Base-by-base conservation (phyloP, 2,888 invertebrate species). In the Tenthredo mesomela region DNA sequence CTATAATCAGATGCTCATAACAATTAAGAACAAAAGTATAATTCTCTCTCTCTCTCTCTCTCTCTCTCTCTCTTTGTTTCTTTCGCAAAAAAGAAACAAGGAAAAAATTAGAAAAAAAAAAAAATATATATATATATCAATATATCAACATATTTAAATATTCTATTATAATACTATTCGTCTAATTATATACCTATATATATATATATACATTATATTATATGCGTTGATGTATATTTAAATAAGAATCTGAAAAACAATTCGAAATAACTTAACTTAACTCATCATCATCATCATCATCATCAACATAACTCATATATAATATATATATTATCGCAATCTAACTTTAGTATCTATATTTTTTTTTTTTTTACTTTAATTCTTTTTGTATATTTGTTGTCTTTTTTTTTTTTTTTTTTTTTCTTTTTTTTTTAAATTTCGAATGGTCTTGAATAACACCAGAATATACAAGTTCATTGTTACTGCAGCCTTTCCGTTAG, bases 401-500 rank as follows among this genome's bases (percentile, higher is more conserved):
- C 33, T 4, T n/a, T 37, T 37, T 0, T 18, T 67, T 29, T 0
- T 6, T 70, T 15, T 18, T 1, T 29, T 29, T 3, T 6, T 67
- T 21, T n/a, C 9, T 7, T 4, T 37, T n/a, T n/a, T 70, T n/a
- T 18, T 37, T 70, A 5, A 9, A 37, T 29, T n/a, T 37, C 18
- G 33, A 70, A 37, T n/a, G 40, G 61, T 61, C 21, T 43, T 82
- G 37, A 47, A 82, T 47, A 82, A 43, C 12, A 25, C 9, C 61
- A 12, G n/a, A n/a, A n/a, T 12, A 25, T 21, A 54, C 9, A 21
- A 61, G 21, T 21, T 61, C 61, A 61, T 61, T 61, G 61, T 73
- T 21, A 50, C 37, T 61, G 25, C n/a, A n/a, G n/a, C 40, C 21
- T 4, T 67, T 54, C 67, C 82, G 82, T 43, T 82, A 33, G 50